Evolutionary conservation across 2,797 vertebrate species (phyloP).

Genomic region (Potorous gilbertii): DNA sequence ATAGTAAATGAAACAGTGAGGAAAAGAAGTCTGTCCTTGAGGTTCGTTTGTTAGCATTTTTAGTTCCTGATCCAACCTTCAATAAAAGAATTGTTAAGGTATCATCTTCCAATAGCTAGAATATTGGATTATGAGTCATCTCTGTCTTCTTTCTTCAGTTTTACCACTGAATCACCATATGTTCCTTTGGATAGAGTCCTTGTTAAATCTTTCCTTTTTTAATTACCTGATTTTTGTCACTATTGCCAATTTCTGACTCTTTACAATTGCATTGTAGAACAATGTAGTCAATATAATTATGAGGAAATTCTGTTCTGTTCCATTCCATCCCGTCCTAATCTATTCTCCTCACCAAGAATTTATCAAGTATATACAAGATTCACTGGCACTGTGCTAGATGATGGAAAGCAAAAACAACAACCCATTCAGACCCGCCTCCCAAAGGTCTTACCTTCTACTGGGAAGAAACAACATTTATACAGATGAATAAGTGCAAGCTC

Average conservation of each 20-base stretch:
- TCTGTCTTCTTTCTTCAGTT: background rate
- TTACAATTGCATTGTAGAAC: slow-evolving; percentile 8
- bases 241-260: slow-evolving; percentile 1
- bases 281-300: background rate
- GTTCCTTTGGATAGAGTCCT: background rate
- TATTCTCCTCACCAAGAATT: background rate
- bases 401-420: background rate
- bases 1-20: background rate
- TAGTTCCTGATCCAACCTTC: background rate
- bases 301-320: background rate
- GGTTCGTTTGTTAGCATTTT: background rate
- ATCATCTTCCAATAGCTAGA: background rate
- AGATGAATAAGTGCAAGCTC: background rate
- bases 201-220: background rate
- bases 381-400: too few relatives aligned
- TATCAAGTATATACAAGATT: too few relatives aligned
- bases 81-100: background rate
- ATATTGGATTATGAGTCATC: background rate
- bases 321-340: background rate
- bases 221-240: slow-evolving; percentile 16
- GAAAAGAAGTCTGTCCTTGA: background rate
- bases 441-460: background rate
- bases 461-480: background rate
- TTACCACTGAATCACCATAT: background rate
- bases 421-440: background rate